These are phyloP conservation scores for Chauna torquata DNA, from an alignment of 2,113 vertebrate genomes.

Conservation along the genomic window DNA sequence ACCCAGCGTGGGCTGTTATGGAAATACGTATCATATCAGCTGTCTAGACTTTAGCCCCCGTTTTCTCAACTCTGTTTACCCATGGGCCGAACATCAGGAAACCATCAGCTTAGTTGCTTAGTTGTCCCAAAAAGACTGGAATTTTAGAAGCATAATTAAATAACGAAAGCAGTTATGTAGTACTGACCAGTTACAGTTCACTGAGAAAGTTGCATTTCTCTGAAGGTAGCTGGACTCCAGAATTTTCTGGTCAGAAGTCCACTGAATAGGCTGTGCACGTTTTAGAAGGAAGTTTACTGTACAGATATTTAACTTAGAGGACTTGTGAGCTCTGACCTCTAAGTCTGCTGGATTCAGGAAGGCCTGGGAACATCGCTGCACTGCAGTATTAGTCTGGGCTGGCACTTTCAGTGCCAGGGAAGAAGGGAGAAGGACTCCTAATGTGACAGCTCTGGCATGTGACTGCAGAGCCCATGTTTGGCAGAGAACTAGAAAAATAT, in stretches of 20 bases:
- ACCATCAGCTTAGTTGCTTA: not conserved
- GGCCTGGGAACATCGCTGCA: not conserved
- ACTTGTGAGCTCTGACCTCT: not conserved
- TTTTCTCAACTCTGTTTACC: not conserved
- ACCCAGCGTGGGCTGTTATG: not conserved
- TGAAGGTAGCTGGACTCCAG: not conserved
- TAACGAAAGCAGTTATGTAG: not conserved
- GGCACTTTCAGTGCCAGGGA: not conserved
- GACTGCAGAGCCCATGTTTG: not conserved
- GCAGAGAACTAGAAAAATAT: not conserved
- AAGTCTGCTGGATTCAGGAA: not conserved
- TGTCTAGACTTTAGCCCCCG: not conserved
- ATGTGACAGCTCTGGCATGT: not conserved
- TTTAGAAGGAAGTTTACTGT: not conserved
- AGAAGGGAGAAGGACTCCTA: not conserved
- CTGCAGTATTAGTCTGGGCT: not conserved
- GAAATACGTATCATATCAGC: not conserved
- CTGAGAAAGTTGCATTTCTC: not conserved
- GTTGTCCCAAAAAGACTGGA: not conserved
- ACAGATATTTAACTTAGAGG: not conserved
- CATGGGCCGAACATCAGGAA: not conserved
- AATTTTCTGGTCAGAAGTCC: not conserved
- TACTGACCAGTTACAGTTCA: not conserved
- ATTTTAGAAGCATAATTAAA: not conserved
- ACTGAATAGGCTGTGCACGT: not conserved